Evolutionary conservation across 2,888 invertebrate species (phyloP), one percentile per base, ranked within the genome.

Genomic region (Polydrusus pterygomalis): DNA sequence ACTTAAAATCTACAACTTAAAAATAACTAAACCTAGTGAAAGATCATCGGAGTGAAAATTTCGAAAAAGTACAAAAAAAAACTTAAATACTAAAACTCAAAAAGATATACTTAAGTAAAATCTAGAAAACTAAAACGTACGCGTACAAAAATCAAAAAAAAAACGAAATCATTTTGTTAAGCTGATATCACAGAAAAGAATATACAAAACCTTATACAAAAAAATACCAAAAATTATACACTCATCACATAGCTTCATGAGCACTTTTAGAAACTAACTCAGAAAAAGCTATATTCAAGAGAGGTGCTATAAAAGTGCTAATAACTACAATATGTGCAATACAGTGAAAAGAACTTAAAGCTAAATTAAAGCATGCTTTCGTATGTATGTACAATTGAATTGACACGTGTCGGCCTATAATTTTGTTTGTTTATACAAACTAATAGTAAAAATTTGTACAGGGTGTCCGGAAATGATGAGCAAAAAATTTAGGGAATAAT

Each of bases 321-420:
- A 13, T 58, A 65, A 17, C 40, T 64, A 49, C 15, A 30, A 18
- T 34, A 25, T 51, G 67, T 67, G 67, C 67, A 67, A 7, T 25
- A 38, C 38, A 15, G 54, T 65, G 65, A 58, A 10, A 64, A 30
- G 20, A 64, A 62, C 72, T 73, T 72, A 78, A 65, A 70, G 54
- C 63, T 58, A 71, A 70, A 67, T n/a, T 77, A 74, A 78, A 78
- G 70, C 78, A 79, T 80, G 73, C 60, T 65, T 73, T 75, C 58
- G 81, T 86, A 86, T 86, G 81, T 86, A 86, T 86, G 78, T 87
- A 87, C 85, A 87, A 81, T 77, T 75, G 82, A 81, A 87, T 87
- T 87, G 87, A 87, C 87, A 87, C 87, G 85, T 83, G 74, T 87
- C 86, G 86, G 86, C 86, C 86, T 84, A 85, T 83, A 79, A 58